Conservation (phyloP, 1,140 invertebrate genomes). For the Phortica variegata region DNA sequence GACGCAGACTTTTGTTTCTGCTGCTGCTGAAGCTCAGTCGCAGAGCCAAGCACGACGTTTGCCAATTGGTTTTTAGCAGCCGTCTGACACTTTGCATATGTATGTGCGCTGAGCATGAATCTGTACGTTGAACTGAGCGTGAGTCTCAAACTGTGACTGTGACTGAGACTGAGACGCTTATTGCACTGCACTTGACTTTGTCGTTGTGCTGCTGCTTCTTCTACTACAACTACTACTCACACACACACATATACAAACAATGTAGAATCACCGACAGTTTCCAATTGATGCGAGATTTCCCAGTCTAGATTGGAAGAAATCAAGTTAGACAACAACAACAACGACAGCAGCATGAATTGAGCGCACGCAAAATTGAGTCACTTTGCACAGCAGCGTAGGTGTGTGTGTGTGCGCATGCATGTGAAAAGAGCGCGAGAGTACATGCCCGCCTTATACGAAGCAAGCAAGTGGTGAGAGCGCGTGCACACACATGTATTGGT, state of each 20-base stretch:
- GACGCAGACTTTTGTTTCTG: slow-evolving; percentile 20
- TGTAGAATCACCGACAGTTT: too few species aligned
- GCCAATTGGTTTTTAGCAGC: too few species aligned
- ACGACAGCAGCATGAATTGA: slow-evolving; percentile 8
- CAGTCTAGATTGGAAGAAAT: slow-evolving; percentile 45
- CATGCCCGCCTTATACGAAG: neutral
- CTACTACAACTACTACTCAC: neutral
- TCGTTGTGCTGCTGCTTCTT: neutral
- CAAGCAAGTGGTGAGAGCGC: slow-evolving; percentile 10
- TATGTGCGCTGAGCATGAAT: slow-evolving; percentile 30
- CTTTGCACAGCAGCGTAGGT: slow-evolving; percentile 12
- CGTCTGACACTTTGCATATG: slow-evolving; percentile 26
- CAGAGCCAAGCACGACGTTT: too few species aligned
- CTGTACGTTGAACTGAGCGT: slow-evolving; percentile 10
- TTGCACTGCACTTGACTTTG: slow-evolving; percentile 22
- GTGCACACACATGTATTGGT: slow-evolving; percentile 17
- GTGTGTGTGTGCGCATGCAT: slow-evolving; percentile 13
- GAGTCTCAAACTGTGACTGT: slow-evolving; percentile 16
- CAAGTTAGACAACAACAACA: slow-evolving; percentile 30
- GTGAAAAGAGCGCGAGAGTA: slow-evolving; percentile 2
- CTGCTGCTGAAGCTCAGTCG: slow-evolving; percentile 23
- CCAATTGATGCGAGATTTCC: slow-evolving; percentile 47
- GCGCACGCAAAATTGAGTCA: slow-evolving; percentile 1
- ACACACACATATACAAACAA: neutral
- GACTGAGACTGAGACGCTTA: slow-evolving; percentile 7